phyloP scores from a whole-genome alignment of 1,140 invertebrate genomes.

The Zaprionus inermis region DNA sequence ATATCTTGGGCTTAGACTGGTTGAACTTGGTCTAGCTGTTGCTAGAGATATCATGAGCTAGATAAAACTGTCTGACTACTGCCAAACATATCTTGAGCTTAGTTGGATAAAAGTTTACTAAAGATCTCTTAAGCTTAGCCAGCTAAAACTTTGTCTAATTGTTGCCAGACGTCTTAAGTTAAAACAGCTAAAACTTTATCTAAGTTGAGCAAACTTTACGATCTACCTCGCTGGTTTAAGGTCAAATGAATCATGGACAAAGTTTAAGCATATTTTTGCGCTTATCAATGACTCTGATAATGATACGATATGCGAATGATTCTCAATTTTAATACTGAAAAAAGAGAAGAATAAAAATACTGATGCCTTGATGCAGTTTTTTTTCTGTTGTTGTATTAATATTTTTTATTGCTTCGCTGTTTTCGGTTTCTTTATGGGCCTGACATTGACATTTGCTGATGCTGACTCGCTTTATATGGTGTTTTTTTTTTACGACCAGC shows the following conservation, averaged over 20 bases:
- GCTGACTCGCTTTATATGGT: conserved; percentile 33
- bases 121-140: not conserved
- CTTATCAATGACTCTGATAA: conserved; percentile 31
- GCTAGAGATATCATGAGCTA: no score
- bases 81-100: no score
- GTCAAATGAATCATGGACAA: conserved; percentile 20
- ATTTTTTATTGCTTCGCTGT: conserved; percentile 33
- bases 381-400: conserved; percentile 27
- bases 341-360: conserved; percentile 16
- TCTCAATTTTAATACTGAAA: conserved; percentile 25
- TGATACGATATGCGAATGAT: conserved; percentile 16
- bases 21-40: no score
- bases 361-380: conserved; percentile 59
- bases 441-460: conserved; percentile 82
- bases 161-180: not conserved
- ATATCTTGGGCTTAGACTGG: no score
- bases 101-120: not conserved
- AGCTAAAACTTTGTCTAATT: not conserved
- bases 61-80: no score
- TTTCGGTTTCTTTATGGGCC: conserved; percentile 58
- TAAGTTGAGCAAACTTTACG: not conserved
- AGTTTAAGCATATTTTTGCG: not conserved
- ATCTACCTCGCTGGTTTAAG: not conserved
- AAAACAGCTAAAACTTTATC: not conserved
- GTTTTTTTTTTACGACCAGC: conserved; percentile 31